Evolutionary conservation across 2,888 invertebrate species (phyloP).

Genomic region (Tortricodes alternella): DNA sequence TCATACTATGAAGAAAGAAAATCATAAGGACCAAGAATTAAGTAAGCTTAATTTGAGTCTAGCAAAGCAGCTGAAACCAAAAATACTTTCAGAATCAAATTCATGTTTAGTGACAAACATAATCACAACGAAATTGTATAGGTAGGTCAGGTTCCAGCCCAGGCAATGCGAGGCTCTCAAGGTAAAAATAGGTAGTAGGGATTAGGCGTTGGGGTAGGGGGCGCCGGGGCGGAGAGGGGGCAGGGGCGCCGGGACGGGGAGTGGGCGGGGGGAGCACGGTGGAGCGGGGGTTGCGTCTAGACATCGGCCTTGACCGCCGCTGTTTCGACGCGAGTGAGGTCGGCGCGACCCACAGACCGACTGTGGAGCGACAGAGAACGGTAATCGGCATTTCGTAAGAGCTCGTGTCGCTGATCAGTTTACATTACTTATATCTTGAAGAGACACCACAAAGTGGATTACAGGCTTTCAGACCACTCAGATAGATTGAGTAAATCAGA

Average conservation of each 20-base stretch:
- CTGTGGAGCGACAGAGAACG: constrained; percentile 42
- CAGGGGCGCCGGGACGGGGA: constrained; percentile 38
- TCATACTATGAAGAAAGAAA: too few species aligned
- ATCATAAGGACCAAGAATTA: too few species aligned
- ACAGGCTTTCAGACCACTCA: too few species aligned
- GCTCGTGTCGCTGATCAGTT: constrained; percentile 14
- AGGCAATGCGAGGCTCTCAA: constrained; percentile 58
- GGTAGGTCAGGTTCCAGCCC: constrained; percentile 58
- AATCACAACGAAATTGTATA: not conserved
- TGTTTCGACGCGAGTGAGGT: constrained; percentile 77
- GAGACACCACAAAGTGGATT: too few species aligned
- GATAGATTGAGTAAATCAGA: not conserved
- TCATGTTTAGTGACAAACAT: not conserved
- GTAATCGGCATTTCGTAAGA: constrained; percentile 25
- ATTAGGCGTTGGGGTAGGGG: constrained; percentile 38
- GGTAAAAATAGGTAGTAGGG: constrained; percentile 63
- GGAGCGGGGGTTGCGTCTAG: constrained; percentile 68
- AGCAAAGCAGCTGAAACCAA: not conserved
- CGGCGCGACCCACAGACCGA: constrained; percentile 72
- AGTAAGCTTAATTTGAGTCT: too few species aligned
- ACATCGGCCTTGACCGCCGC: constrained; percentile 78
- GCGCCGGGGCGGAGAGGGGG: constrained; percentile 38
- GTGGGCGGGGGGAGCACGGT: constrained; percentile 42
- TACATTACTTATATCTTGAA: not conserved
- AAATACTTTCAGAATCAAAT: not conserved